Evolutionary conservation across 2,888 invertebrate species (phyloP).

Genomic region (Plusia festucae): DNA sequence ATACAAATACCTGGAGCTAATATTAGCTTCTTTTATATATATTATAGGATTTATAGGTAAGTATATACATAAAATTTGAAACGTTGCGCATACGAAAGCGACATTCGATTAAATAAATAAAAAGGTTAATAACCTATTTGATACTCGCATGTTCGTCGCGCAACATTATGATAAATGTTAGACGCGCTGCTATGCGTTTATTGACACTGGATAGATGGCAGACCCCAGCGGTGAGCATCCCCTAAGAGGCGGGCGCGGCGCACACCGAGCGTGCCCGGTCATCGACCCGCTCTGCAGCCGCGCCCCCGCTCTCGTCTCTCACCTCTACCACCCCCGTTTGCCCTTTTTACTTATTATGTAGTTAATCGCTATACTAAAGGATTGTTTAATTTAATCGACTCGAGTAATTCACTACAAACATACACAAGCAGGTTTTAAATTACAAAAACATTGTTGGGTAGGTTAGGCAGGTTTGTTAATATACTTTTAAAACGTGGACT

Average conservation of each 20-base stretch:
- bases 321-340: constrained; percentile 26
- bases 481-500: too few relatives aligned
- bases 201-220: constrained; percentile 18
- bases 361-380: neutral
- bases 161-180: constrained; percentile 5
- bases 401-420: too few relatives aligned
- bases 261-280: constrained; percentile 52
- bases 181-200: constrained; percentile 9
- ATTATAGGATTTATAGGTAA: too few relatives aligned
- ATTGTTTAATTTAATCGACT: too few relatives aligned
- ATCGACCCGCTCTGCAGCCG: constrained; percentile 56
- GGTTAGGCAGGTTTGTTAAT: too few relatives aligned
- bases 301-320: constrained; percentile 41
- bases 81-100: constrained; percentile 19
- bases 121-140: constrained; percentile 43
- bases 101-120: constrained; percentile 21
- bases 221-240: constrained; percentile 35
- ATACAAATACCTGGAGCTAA: too few relatives aligned
- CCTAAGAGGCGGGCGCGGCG: constrained; percentile 20
- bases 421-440: too few relatives aligned
- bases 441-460: too few relatives aligned
- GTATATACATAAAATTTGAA: neutral
- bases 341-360: constrained; percentile 24
- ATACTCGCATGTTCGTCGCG: constrained; percentile 11
- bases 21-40: neutral